Conservation (phyloP, 2,113 vertebrate genomes). For the Oncorhynchus kisutch region DNA sequence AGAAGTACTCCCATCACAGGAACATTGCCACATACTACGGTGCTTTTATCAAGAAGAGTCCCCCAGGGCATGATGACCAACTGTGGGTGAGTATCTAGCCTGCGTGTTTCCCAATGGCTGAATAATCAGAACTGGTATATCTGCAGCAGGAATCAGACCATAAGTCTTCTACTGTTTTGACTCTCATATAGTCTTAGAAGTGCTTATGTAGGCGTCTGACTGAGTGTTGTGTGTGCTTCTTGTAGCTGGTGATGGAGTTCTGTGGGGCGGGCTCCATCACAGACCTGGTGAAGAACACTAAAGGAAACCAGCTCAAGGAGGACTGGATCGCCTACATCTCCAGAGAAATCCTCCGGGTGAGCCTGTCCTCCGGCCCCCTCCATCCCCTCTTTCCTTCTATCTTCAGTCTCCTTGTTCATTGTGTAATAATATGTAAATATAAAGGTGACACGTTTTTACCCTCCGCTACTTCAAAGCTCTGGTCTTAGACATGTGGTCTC, state of each 20-base stretch:
- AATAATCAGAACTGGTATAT: not conserved
- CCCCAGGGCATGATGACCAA: slow-evolving; percentile 75
- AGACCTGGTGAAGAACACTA: slow-evolving; percentile 78
- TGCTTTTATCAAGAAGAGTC: slow-evolving; percentile 71
- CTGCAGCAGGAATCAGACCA: not conserved
- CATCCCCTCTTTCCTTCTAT: too few relatives aligned
- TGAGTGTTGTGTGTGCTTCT: not conserved
- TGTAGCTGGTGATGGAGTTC: slow-evolving; percentile 77
- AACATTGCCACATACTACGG: slow-evolving; percentile 77
- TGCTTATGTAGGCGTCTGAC: not conserved
- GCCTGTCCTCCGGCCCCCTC: not conserved
- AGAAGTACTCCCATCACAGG: slow-evolving; percentile 91
- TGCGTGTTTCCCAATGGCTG: not conserved
- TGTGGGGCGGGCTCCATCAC: slow-evolving; percentile 76
- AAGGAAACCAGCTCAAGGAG: slow-evolving; percentile 76
- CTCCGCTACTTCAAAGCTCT: not conserved
- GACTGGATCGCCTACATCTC: slow-evolving; percentile 80
- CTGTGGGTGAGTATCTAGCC: slow-evolving; percentile 59
- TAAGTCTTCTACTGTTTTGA: not conserved
- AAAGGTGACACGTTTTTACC: not conserved
- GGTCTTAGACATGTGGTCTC: not conserved
- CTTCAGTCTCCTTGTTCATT: not conserved
- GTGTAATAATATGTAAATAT: not conserved
- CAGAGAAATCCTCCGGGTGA: slow-evolving; percentile 74
- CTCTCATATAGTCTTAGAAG: not conserved